Conservation (phyloP, 2,888 invertebrate species). For the Alcis repandata region DNA sequence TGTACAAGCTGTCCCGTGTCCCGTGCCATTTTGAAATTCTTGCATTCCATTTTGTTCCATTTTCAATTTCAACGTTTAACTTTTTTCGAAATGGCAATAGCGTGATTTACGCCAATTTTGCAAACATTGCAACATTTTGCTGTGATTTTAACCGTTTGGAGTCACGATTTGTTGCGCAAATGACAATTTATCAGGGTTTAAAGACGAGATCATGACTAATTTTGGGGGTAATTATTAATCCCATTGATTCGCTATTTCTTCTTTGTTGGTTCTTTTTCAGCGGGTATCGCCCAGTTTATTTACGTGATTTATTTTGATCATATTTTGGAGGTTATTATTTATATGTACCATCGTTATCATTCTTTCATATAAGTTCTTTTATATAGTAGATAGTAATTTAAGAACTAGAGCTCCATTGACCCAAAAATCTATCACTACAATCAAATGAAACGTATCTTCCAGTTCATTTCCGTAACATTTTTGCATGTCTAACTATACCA, state of each 20-base stretch:
- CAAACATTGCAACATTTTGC: conserved; percentile 49
- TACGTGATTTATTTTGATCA: no score
- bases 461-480: background rate
- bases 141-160: conserved; percentile 57
- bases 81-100: conserved; percentile 42
- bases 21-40: background rate
- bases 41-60: background rate
- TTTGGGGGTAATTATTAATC: no score
- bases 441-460: background rate
- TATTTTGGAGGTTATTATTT: no score
- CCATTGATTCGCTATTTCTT: background rate
- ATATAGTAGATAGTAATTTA: no score
- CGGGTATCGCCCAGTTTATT: no score
- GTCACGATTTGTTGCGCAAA: conserved; percentile 47
- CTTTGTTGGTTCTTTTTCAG: no score
- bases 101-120: conserved; percentile 54
- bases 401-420: no score
- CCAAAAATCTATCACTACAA: background rate
- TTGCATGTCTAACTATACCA: background rate
- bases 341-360: no score
- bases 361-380: no score
- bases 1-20: background rate
- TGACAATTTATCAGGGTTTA: background rate
- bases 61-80: conserved; percentile 36
- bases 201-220: background rate